Evolutionary conservation across 2,113 vertebrate genomes (phyloP), one percentile per base, ranked within the genome.

Genomic region (Colaptes auratus): DNA sequence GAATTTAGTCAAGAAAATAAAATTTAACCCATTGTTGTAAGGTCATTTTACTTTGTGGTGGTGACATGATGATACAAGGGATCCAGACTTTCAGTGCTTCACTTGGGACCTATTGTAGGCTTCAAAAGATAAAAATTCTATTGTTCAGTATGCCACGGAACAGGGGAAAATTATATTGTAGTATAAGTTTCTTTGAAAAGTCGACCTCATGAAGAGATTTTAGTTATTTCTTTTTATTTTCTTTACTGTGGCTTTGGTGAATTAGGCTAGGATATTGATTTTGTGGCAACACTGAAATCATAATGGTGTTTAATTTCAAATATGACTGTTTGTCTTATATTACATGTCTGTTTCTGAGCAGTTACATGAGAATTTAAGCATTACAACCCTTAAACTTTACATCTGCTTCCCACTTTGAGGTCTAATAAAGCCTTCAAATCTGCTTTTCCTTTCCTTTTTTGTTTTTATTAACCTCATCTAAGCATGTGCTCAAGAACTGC

Each of bases 301-400:
- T 50, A 89, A 92, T 71, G 25, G 79, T 72, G 92, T 95, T 94
- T 90, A 83, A 95, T 96, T 96, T 90, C 73, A 91, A 82, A 95
- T 65, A 81, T 86, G 58, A 56, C 65, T 71, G 33, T 84, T 93
- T 93, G 79, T 90, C 80, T 92, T 83, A 70, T 50, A 90, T 72
- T 69, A 70, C 64, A 74, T n/a, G 12, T 79, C 91, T 92, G 60
- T 81, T 91, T 90, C 85, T 94, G 39, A 90, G 82, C 44, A 92
- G 58, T 72, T 91, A 90, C 89, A 90, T 25, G 78, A 92, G 79
- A 90, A 82, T 92, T 93, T 92, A 88, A 95, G 59, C 72, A 82
- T 72, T 83, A 31, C 39, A 82, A 12, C 69, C 36, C 79, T 67
- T 93, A 86, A 93, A 89, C 11, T 61, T 56, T 84, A 86, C 90